These are phyloP conservation scores for Numenius phaeopus DNA, from an alignment of 2,797 vertebrate species.

Conservation along the genomic window DNA sequence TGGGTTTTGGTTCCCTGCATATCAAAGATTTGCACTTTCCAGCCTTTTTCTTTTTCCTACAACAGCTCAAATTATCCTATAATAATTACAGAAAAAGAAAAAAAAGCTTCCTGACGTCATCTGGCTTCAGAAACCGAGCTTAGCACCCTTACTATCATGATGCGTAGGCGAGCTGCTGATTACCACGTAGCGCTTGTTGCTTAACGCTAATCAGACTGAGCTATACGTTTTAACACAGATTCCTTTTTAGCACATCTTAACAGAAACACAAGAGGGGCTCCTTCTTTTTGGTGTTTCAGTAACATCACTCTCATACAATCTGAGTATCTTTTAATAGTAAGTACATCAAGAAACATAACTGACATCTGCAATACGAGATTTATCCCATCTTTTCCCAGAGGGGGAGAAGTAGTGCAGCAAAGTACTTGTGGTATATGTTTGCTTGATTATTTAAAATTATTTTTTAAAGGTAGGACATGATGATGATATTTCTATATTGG, in stretches of 20 bases:
- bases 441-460: accelerated
- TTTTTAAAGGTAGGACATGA: not conserved
- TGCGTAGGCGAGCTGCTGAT: not conserved
- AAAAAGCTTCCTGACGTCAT: not conserved
- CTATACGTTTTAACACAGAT: not conserved
- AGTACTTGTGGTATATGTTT: not conserved
- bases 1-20: not conserved
- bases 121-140: not conserved
- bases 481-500: not conserved
- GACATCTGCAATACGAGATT: not conserved
- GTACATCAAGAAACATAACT: not conserved
- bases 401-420: not conserved
- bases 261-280: not conserved
- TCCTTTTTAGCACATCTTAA: not conserved
- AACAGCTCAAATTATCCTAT: not conserved
- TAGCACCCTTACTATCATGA: not conserved
- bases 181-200: not conserved
- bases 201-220: accelerated
- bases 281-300: not conserved
- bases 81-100: not conserved
- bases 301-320: not conserved
- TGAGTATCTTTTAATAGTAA: not conserved
- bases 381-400: not conserved
- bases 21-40: not conserved
- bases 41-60: not conserved